Base-by-base conservation (phyloP, 2,797 vertebrate species). In the Syndactyla subalaris region DNA sequence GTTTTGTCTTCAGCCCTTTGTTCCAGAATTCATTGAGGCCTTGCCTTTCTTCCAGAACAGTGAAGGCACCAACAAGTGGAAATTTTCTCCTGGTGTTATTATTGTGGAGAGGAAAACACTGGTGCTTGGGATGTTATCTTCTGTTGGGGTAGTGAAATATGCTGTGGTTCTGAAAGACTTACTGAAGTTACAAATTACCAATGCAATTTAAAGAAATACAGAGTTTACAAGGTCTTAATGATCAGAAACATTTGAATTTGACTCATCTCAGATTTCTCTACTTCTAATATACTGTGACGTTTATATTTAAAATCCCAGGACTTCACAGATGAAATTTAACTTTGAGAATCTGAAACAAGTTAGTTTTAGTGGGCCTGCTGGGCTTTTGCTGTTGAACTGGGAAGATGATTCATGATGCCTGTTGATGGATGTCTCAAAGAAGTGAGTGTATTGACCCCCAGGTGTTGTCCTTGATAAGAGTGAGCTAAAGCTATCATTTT, bases 161-260 rank as follows among this genome's bases (percentile, higher is more conserved):
- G 15, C 38, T 78, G 2, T 71, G 36, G 27, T 88, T 84, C 46
- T 38, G 54, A 72, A 85, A 80, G 76, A 34, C 13, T 20, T 57
- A 5, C 39, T 55, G 41, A 70, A 63, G 61, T 80, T 92, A 73
- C 27, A 88, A 81, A 95, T 95, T 96, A 96, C 96, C 96, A 95
- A 95, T 94, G 96, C 96, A 97, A 88, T 97, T 77, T 90, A 95
- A 96, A 97, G 94, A 97, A 97, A 93, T 93, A 21, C 6, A 7
- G 45, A n/a, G 14, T 62, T 68, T 75, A 9, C 61, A 23, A 62
- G 30, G 14, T 78, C n/a, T 66, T 80, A 6, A 13, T 57, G 52
- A 61, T 66, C 10, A 89, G 61, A 81, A 92, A 18, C 14, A 51
- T 45, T 51, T 72, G 22, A 23, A 59, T 91, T 87, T 77, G 20